Base-by-base conservation (phyloP, 2,888 invertebrate species). In the Unio delphinus region DNA sequence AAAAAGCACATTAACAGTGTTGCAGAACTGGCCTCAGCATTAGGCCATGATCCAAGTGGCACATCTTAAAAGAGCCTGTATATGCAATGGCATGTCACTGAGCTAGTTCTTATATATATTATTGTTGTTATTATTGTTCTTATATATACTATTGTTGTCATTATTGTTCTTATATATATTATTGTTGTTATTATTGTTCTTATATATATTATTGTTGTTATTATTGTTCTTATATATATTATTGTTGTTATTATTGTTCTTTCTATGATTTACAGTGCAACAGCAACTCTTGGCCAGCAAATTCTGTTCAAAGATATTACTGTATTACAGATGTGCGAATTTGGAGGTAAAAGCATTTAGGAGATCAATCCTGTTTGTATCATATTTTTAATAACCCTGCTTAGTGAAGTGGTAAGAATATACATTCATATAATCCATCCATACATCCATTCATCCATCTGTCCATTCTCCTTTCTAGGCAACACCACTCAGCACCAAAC, bases 221-320 rank as follows among this genome's bases (percentile, higher is more conserved):
- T 61, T n/a, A n/a, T n/a, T n/a, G n/a, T n/a, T n/a, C n/a, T n/a
- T n/a, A n/a, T n/a, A 45, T 7, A 23, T 54, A 8, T 63, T 45
- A 17, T 45, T 34, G 26, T 17, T 63, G 6, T 63, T 15, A 20
- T 61, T 30, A 28, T 28, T 61, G 8, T 61, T 28, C 23, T 61
- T n/a, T 61, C 28, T 20, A 61, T 28, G 2, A 30, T 58, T 68
- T 70, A 26, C 79, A 90, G 90, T 60, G 90, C 89, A 4, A 89
- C 90, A 57, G 89, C 88, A 6, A 86, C 87, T 15, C 76, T 89
- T 54, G 84, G 86, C 6, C 84, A 86, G 65, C 85, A 88, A 68
- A 73, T 90, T 2, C 70, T 90, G 55, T 90, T 90, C 72, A 90
- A 90, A 76, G 89, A 89, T 74, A 87, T 86, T 26, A 86, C 87